Percentiles rank a stretch among this genome's conserved stretches.
Evolutionary conservation across 2,797 vertebrate species (phyloP).

Genomic region (Calcarius lapponicus): DNA sequence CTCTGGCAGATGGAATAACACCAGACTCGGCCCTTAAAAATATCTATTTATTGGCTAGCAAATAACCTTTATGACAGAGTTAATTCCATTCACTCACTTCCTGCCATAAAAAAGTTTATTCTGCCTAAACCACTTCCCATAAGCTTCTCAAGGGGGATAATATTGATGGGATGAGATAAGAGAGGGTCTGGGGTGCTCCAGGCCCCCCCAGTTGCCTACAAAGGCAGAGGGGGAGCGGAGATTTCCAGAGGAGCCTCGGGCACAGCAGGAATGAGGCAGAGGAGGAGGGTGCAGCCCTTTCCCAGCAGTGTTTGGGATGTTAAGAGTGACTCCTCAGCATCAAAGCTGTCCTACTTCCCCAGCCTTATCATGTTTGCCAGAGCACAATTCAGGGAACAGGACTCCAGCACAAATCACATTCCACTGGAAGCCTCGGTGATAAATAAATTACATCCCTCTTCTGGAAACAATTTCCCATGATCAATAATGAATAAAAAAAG

Average conservation of each 20-base stretch:
- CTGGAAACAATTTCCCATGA: slow-evolving; percentile 57
- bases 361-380: slow-evolving; percentile 4
- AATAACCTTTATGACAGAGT: neutral
- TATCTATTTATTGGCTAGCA: neutral
- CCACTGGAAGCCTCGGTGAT: neutral
- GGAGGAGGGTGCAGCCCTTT: neutral
- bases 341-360: slow-evolving; percentile 60
- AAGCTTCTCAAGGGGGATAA: neutral
- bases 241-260: neutral
- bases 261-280: neutral
- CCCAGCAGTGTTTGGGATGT: slow-evolving; percentile 1
- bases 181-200: neutral
- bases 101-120: neutral
- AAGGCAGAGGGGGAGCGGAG: neutral
- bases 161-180: neutral
- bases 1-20: neutral
- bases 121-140: neutral
- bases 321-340: slow-evolving; percentile 25
- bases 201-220: neutral
- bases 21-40: neutral
- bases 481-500: slow-evolving; percentile 63
- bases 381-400: neutral
- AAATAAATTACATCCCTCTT: slow-evolving; percentile 56
- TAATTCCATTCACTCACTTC: neutral
- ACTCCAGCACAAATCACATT: neutral